Evolutionary conservation across 1,140 invertebrate species (phyloP).

Genomic region (Scaptomyza montana): DNA sequence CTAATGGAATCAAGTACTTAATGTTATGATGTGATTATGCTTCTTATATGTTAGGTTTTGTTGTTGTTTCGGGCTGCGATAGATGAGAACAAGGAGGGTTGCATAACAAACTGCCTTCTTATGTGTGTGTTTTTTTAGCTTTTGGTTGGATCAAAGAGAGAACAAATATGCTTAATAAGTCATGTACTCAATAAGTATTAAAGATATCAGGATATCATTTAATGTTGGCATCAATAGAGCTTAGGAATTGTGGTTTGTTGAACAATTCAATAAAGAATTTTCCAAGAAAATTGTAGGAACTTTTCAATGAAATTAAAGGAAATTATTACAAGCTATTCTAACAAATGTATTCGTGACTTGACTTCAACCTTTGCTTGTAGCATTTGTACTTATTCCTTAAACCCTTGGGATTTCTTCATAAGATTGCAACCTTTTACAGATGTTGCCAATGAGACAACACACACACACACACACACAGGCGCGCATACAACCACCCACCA

Average conservation of each 20-base stretch:
- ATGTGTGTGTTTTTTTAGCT: not conserved
- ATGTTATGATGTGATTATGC: slow-evolving; percentile 72
- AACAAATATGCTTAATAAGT: not conserved
- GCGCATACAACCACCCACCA: not conserved
- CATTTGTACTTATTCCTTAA: too few species aligned
- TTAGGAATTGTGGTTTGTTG: too few species aligned
- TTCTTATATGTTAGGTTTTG: slow-evolving; percentile 8
- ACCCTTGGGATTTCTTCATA: too few species aligned
- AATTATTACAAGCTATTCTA: too few species aligned
- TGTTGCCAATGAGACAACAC: not conserved
- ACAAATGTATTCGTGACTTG: too few species aligned
- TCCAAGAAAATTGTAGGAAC: too few species aligned
- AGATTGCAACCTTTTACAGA: not conserved
- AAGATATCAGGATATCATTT: not conserved
- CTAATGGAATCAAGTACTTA: slow-evolving; percentile 57
- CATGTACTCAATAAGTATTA: slow-evolving; percentile 1
- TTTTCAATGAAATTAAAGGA: too few species aligned
- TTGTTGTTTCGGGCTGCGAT: too few species aligned
- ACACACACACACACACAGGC: too few species aligned
- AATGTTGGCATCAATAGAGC: not conserved
- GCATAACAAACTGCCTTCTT: not conserved
- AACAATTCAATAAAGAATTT: too few species aligned
- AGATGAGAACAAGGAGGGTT: too few species aligned
- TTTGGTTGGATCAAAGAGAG: slow-evolving; percentile 2
- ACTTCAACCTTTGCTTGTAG: too few species aligned